Conservation (phyloP, 1,140 invertebrate genomes). For the Chymomyza costata region DNA sequence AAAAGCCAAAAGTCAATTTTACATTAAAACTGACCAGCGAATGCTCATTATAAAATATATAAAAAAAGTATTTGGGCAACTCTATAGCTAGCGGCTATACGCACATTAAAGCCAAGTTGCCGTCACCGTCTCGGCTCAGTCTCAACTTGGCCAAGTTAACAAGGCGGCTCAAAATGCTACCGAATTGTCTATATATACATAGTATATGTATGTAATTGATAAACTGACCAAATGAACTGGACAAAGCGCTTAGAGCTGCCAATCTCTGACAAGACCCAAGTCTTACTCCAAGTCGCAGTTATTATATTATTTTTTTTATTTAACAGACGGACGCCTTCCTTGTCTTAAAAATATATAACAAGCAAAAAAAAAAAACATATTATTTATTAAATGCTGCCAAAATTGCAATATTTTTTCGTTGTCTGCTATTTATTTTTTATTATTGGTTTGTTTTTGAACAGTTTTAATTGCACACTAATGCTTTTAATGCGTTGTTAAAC, state of each 20-base stretch:
- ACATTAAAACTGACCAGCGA: conserved; percentile 37
- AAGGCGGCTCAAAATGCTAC: conserved; percentile 56
- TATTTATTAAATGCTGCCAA: conserved; percentile 24
- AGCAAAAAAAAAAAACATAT: too few relatives aligned
- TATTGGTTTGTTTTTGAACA: conserved; percentile 3
- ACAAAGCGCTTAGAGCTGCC: conserved; percentile 24
- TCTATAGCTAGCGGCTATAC: conserved; percentile 16
- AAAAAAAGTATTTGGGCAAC: conserved; percentile 20
- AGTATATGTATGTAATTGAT: conserved; percentile 55
- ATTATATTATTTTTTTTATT: too few relatives aligned
- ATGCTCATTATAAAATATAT: conserved; percentile 4
- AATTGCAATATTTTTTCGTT: conserved; percentile 31
- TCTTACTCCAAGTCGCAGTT: too few relatives aligned
- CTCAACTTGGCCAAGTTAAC: conserved; percentile 48
- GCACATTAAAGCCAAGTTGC: conserved; percentile 32
- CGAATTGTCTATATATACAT: conserved; percentile 38
- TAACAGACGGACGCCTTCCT: too few relatives aligned
- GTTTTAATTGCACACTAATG: conserved; percentile 54
- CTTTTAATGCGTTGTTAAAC: conserved; percentile 38
- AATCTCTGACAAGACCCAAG: too few relatives aligned
- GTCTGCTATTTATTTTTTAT: conserved; percentile 12
- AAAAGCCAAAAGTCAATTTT: too few relatives aligned
- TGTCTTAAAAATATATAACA: too few relatives aligned
- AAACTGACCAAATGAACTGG: conserved; percentile 61
- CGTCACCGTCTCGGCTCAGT: too few relatives aligned